Evolutionary conservation across 2,797 vertebrate species (phyloP).

Genomic region (Pantherophis vulpinus): DNA sequence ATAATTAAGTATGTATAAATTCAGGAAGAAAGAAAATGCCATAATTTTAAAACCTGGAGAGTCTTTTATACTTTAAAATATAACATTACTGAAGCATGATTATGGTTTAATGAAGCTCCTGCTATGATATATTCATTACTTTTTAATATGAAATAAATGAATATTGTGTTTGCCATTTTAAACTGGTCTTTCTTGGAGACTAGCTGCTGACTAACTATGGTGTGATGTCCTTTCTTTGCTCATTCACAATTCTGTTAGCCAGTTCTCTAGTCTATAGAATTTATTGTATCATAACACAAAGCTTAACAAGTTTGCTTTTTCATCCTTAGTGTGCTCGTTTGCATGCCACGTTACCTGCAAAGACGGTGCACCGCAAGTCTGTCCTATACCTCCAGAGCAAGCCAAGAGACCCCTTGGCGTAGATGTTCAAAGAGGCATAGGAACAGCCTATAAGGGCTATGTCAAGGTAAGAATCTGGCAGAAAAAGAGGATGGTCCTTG

Average conservation of each 20-base stretch:
- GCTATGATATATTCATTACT: not conserved
- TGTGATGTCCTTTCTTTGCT: not conserved
- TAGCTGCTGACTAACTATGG: not conserved
- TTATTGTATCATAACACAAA: not conserved
- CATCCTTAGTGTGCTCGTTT: constrained; percentile 88
- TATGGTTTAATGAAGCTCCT: not conserved
- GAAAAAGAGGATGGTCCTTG: not conserved
- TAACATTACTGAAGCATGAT: not conserved
- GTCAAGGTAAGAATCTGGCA: constrained; percentile 81
- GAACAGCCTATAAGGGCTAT: constrained; percentile 94
- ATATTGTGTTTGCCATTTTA: not conserved
- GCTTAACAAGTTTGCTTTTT: constrained; percentile 5
- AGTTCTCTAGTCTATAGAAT: constrained; percentile 26
- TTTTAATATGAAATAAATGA: not conserved
- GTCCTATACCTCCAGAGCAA: constrained; percentile 93
- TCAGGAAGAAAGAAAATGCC: not conserved
- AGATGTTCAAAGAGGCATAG: constrained; percentile 94
- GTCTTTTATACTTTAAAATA: not conserved
- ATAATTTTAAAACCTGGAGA: not conserved
- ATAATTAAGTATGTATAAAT: not conserved
- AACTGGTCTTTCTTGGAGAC: not conserved
- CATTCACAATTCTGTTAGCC: not conserved
- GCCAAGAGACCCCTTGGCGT: constrained; percentile 93
- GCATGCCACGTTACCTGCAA: constrained; percentile 93
- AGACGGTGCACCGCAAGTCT: constrained; percentile 91